phyloP scores from a whole-genome alignment of 1,140 invertebrate species.

The Cataglyphis hispanica region DNA sequence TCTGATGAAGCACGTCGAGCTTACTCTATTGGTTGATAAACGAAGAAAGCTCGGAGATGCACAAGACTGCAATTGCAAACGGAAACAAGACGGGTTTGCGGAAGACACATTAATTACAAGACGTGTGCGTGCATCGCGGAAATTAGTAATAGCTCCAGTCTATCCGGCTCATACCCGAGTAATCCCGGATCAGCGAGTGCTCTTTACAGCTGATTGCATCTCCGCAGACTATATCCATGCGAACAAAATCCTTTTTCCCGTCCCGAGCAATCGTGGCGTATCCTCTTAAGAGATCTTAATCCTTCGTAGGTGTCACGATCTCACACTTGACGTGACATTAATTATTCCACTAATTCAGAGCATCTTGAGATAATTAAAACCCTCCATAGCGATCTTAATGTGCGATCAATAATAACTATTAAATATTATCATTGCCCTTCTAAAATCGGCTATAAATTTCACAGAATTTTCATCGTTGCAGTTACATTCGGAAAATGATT shows the following conservation, averaged over 20 bases:
- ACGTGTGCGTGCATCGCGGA: constrained; percentile 29
- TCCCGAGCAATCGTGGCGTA: not conserved
- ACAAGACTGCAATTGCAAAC: constrained; percentile 16
- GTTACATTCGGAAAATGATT: not conserved
- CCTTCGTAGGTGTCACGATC: not conserved
- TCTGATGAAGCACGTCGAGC: not conserved
- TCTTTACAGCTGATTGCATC: constrained; percentile 43
- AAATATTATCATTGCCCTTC: not conserved
- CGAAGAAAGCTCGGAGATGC: not conserved
- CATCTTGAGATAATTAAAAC: not conserved
- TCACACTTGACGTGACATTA: not conserved
- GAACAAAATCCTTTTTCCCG: constrained; percentile 20
- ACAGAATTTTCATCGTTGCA: not conserved
- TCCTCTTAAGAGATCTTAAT: not conserved
- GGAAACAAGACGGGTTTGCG: constrained; percentile 36
- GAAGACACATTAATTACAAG: constrained; percentile 46
- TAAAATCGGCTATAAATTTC: not conserved
- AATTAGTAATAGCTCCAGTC: constrained; percentile 41
- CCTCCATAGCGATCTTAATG: not conserved
- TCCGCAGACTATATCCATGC: not conserved
- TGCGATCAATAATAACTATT: not conserved
- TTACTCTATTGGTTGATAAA: constrained; percentile 40
- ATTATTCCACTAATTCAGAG: not conserved
- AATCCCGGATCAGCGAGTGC: constrained; percentile 30
- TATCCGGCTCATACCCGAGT: not conserved